phyloP scores from a whole-genome alignment of 1,140 invertebrate species.

The Heliothis subflexa region DNA sequence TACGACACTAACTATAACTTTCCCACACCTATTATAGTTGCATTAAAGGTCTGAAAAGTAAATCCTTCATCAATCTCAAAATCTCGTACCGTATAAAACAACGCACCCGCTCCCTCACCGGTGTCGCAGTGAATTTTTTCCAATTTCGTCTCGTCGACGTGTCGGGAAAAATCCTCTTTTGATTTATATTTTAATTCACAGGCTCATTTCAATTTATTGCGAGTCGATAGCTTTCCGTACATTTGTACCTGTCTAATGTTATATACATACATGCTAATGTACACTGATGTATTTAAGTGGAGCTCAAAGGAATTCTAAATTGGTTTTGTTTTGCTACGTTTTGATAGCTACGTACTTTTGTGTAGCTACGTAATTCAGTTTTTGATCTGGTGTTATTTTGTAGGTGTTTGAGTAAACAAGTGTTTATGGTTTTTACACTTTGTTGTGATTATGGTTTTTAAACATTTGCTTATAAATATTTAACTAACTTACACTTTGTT shows the following conservation, averaged over 20 bases:
- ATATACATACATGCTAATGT: conserved; percentile 74
- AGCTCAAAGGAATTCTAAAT: conserved; percentile 46
- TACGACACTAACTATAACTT: too few relatives aligned
- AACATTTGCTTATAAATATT: too few relatives aligned
- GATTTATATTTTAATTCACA: conserved; percentile 85
- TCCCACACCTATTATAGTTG: too few relatives aligned
- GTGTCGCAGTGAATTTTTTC: conserved; percentile 70
- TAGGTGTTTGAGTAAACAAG: too few relatives aligned
- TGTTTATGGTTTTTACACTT: too few relatives aligned
- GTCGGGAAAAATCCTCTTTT: conserved; percentile 82
- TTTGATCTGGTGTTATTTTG: too few relatives aligned
- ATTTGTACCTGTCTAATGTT: conserved; percentile 79
- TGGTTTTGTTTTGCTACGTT: conserved; percentile 35
- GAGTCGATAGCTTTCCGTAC: conserved; percentile 56
- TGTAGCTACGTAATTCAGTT: too few relatives aligned
- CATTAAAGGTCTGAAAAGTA: too few relatives aligned
- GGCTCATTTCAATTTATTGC: conserved; percentile 82
- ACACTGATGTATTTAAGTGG: conserved; percentile 31
- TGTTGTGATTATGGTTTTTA: too few relatives aligned
- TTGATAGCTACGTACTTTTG: background rate
- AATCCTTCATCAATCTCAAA: background rate
- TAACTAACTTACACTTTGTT: too few relatives aligned
- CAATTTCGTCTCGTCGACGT: conserved; percentile 77
- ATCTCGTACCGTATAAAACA: conserved; percentile 42
- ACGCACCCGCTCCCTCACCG: conserved; percentile 50